Percentiles rank a stretch among this genome's conserved stretches.
These are phyloP conservation scores for Candoia aspera DNA, from an alignment of 2,113 vertebrate genomes.

Conservation along the genomic window DNA sequence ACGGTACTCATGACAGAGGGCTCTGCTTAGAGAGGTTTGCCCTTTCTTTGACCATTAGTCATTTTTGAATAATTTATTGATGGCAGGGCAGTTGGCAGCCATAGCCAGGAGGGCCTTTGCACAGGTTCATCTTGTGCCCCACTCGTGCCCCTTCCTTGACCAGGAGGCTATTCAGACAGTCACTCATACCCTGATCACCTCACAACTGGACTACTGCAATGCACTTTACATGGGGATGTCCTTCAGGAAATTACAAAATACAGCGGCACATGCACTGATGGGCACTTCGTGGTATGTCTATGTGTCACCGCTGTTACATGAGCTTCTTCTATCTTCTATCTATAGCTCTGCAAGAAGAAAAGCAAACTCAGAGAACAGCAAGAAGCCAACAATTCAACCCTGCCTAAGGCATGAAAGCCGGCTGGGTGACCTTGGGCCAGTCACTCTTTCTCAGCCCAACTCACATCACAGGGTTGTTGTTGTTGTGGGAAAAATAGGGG, in stretches of 20 bases:
- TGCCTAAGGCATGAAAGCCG: too few relatives aligned
- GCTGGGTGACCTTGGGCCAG: too few relatives aligned
- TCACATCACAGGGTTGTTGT: too few relatives aligned
- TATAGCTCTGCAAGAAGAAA: background rate
- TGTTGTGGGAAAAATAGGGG: too few relatives aligned
- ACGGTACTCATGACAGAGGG: too few relatives aligned
- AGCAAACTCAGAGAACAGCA: background rate
- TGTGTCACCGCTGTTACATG: too few relatives aligned
- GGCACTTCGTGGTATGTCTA: too few relatives aligned
- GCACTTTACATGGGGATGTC: too few relatives aligned
- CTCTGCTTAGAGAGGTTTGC: background rate
- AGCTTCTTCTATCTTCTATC: background rate
- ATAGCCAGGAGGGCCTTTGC: background rate
- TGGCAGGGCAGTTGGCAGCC: background rate
- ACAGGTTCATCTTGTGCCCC: background rate
- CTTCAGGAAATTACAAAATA: too few relatives aligned
- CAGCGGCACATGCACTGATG: too few relatives aligned
- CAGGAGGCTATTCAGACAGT: background rate
- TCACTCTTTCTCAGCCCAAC: too few relatives aligned
- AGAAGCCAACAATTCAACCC: too few relatives aligned
- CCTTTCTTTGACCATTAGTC: background rate
- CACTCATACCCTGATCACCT: background rate
- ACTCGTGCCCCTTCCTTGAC: background rate
- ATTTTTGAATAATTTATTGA: background rate
- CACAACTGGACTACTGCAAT: background rate